Conservation (phyloP, 2,888 invertebrate species). For the Lasioglossum zephyrum region DNA sequence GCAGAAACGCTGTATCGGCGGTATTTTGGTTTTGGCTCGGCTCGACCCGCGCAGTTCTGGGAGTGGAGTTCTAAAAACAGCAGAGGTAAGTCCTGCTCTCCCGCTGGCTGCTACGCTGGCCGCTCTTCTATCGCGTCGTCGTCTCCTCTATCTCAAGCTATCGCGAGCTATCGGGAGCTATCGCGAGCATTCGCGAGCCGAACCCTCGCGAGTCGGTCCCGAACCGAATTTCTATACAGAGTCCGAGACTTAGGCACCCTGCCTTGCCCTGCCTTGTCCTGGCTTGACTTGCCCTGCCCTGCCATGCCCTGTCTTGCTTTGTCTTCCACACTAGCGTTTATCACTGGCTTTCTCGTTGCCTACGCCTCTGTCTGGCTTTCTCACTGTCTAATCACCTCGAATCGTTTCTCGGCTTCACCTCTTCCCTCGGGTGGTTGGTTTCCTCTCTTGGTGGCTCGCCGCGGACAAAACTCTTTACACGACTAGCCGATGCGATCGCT, state of each 20-base stretch:
- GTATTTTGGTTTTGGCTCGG: conserved; percentile 85
- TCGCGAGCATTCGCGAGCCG: conserved; percentile 21
- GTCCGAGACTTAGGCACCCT: background rate
- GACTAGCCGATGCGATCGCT: conserved; percentile 70
- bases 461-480: conserved; percentile 62
- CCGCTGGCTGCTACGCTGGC: conserved; percentile 41
- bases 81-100: conserved; percentile 83
- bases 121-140: conserved; percentile 24
- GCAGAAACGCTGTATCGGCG: conserved; percentile 78
- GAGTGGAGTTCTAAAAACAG: conserved; percentile 85
- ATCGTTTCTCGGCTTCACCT: background rate
- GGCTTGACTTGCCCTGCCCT: background rate
- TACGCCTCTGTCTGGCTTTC: background rate
- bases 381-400: background rate
- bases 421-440: background rate
- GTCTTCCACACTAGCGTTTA: background rate
- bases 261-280: background rate
- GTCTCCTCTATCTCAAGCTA: conserved; percentile 27
- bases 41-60: conserved; percentile 84
- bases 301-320: background rate
- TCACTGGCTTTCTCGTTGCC: background rate
- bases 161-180: conserved; percentile 39
- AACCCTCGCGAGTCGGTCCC: conserved; percentile 17
- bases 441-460: conserved; percentile 42
- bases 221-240: conserved; percentile 1